Evolutionary conservation across 1,140 invertebrate species (phyloP).

Genomic region (Neotoxoptera formosana): DNA sequence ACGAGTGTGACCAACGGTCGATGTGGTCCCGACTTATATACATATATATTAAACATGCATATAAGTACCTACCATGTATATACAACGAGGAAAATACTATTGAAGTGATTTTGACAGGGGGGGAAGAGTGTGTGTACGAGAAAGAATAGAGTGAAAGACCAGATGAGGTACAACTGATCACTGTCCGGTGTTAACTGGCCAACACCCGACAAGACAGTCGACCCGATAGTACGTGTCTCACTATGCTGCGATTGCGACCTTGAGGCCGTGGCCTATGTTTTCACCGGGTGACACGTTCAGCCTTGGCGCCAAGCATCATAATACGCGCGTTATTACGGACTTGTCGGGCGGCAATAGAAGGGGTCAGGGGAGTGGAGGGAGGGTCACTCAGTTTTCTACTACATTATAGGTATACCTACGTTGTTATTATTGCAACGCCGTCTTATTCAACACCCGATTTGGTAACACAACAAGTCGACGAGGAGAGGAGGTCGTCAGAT

Average conservation of each 20-base stretch:
- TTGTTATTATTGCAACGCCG: not conserved
- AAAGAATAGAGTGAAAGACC: not conserved
- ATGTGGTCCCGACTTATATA: not conserved
- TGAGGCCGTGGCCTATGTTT: slow-evolving; percentile 36
- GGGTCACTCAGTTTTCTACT: not conserved
- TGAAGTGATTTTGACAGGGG: not conserved
- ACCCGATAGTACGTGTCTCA: slow-evolving; percentile 8
- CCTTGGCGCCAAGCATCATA: slow-evolving; percentile 41
- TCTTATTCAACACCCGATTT: not conserved
- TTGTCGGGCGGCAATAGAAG: not conserved
- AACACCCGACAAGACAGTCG: not conserved
- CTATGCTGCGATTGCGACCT: slow-evolving; percentile 21
- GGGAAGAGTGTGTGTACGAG: not conserved
- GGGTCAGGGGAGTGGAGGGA: not conserved
- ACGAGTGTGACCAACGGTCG: not conserved
- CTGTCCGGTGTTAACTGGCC: not conserved
- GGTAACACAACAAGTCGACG: not conserved
- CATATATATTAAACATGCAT: not conserved
- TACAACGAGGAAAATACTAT: not conserved
- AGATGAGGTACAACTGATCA: not conserved
- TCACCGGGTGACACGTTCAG: slow-evolving; percentile 48
- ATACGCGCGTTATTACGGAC: not conserved
- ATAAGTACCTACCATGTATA: not conserved
- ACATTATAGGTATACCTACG: not conserved
- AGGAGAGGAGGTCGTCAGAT: not conserved